Base-by-base conservation (phyloP, 2,888 invertebrate species). In the Sisyra terminalis region DNA sequence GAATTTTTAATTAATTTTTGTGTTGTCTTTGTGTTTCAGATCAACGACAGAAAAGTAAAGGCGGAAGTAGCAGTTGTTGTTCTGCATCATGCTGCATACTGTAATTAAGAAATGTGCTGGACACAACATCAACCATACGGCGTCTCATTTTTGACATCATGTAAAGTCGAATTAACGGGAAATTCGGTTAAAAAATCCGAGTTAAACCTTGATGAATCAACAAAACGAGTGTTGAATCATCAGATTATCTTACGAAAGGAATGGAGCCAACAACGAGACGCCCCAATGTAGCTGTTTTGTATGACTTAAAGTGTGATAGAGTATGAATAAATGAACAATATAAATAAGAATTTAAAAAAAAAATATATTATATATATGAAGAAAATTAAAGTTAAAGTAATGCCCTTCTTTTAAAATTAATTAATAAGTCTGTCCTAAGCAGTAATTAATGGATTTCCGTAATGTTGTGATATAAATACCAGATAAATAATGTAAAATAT, bases 41-140 rank as follows among this genome's bases (percentile, higher is more conserved):
- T 80, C 88, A 89, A 75, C 78, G 88, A 70, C 88, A 88, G 70
- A 89, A 89, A 69, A 88, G 88, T 71, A 90, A 90, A 81, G 87
- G 87, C 52, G 87, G 88, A 53, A 86, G 87, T 57, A 88, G 86
- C 73, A 86, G 86, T 78, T 89, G 89, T 76, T 90, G 89, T 75
- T 86, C 87, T 57, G 78, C 87, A 56, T 82, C 87, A 53, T 89
- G 89, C 73, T 83, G 85, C 75, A 88, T 89, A 76, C 79, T 89
- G 80, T 89, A 89, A 84, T 66, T 44, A 38, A 40, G 44, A 31
- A 37, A 17, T 37, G 37, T 37, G 37, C 37, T 37, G 37, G 37
- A 38, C 36, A 38, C 40, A 39, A 45, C 42, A 38, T 32, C 40
- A 39, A 39, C 39, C 38, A 44, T 44, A 44, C 38, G 24, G 15